A percentile compares a stretch with the other conserved stretches of the same genome.
Evolutionary conservation across 2,888 invertebrate species (phyloP).

Genomic region (Apotomis betuletana): DNA sequence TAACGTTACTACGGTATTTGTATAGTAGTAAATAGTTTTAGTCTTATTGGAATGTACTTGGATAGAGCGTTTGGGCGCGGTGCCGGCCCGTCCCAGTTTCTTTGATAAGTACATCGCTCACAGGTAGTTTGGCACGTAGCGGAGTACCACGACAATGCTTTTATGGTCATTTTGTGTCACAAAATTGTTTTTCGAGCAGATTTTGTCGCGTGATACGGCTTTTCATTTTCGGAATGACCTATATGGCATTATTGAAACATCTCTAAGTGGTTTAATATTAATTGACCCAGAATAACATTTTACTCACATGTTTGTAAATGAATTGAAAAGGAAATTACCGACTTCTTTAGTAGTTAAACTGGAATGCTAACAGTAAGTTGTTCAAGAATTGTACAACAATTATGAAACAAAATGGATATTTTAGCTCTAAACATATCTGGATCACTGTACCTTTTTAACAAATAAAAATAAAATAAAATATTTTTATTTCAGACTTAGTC

Average conservation of each 20-base stretch:
- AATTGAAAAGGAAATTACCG: background rate
- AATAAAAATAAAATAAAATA: no score
- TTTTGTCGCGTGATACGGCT: conserved; percentile 16
- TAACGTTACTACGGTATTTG: conserved; percentile 41
- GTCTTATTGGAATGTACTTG: conserved; percentile 60
- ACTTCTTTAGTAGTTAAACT: background rate
- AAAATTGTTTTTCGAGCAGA: conserved; percentile 10
- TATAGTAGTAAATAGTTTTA: conserved; percentile 49
- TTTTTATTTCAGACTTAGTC: no score
- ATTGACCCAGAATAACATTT: no score
- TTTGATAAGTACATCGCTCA: conserved; percentile 44
- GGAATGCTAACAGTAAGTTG: background rate
- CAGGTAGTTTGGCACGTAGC: conserved; percentile 47
- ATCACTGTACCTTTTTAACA: no score
- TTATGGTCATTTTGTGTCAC: conserved; percentile 35
- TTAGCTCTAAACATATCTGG: no score
- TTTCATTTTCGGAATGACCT: background rate
- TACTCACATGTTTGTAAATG: background rate
- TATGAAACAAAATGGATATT: no score
- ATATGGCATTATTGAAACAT: background rate
- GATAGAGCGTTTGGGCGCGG: conserved; percentile 65
- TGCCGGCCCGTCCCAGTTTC: conserved; percentile 72
- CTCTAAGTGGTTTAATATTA: no score
- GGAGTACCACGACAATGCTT: conserved; percentile 42
- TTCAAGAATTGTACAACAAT: no score